Evolutionary conservation across 2,113 vertebrate genomes (phyloP).

Genomic region (Psettodes erumei): DNA sequence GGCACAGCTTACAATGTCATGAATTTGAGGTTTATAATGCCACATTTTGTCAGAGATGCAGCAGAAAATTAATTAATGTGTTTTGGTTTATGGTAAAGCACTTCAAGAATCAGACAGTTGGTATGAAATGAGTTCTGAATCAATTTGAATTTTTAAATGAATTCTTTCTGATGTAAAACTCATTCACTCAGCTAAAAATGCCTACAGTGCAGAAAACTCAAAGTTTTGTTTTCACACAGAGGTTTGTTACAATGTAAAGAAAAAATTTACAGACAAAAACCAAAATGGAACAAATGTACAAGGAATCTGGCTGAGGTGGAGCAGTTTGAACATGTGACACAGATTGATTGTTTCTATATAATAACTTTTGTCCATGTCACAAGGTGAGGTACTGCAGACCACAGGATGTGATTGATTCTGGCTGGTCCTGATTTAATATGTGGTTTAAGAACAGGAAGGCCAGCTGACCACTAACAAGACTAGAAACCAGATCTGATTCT

Average conservation of each 20-base stretch:
- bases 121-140: slow-evolving; percentile 20
- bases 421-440: slow-evolving; percentile 9
- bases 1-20: background rate
- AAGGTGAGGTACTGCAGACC: slow-evolving; percentile 10
- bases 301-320: background rate
- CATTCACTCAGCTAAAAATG: background rate
- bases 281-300: background rate
- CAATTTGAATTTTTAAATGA: background rate
- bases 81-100: background rate
- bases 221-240: too few species aligned
- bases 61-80: background rate
- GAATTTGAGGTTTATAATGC: background rate
- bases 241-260: background rate
- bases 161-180: background rate
- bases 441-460: slow-evolving; percentile 38
- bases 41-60: background rate
- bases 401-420: slow-evolving; percentile 21
- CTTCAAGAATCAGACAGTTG: background rate
- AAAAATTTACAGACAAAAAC: background rate
- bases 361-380: slow-evolving; percentile 3
- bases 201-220: too few species aligned
- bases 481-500: slow-evolving; percentile 20
- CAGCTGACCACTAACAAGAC: background rate
- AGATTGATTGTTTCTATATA: background rate
- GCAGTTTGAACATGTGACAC: background rate